phyloP scores from a whole-genome alignment of 2,888 invertebrate species.

The Phortica okadai region DNA sequence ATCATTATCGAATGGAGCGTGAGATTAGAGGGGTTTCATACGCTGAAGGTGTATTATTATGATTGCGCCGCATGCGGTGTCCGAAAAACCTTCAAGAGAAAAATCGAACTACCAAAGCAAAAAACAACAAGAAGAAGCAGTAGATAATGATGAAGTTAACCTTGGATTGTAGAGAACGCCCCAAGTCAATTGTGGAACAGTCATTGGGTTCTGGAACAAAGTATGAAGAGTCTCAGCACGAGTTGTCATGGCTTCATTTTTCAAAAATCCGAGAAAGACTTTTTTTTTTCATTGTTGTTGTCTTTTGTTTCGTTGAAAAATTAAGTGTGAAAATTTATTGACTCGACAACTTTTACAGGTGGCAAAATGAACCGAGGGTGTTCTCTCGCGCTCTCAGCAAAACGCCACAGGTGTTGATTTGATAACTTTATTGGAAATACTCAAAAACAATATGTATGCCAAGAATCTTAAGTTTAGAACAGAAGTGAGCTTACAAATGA shows the following conservation, averaged over 20 bases:
- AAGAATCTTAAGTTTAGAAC: conserved; percentile 47
- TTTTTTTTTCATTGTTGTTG: not conserved
- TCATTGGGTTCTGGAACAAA: no score
- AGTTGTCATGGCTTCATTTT: conserved; percentile 69
- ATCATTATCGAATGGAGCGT: conserved; percentile 15
- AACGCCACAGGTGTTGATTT: conserved; percentile 51
- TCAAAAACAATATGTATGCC: conserved; percentile 39
- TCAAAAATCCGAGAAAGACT: conserved; percentile 47
- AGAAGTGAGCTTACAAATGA: conserved; percentile 25
- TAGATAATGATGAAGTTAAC: conserved; percentile 42
- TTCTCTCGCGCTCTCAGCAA: conserved; percentile 1
- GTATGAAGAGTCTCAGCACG: conserved; percentile 54
- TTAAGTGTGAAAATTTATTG: conserved; percentile 71
- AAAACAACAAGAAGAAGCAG: conserved; percentile 49
- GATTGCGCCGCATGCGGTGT: conserved; percentile 46
- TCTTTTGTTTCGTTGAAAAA: conserved; percentile 66
- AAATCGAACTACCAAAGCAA: not conserved
- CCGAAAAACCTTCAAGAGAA: not conserved
- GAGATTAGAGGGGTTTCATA: conserved; percentile 43
- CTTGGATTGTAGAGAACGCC: conserved; percentile 5
- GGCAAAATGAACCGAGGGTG: conserved; percentile 44
- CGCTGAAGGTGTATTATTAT: conserved; percentile 63
- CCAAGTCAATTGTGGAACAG: not conserved
- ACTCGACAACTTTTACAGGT: conserved; percentile 65
- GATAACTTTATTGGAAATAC: conserved; percentile 61